Evolutionary conservation across 2,113 vertebrate species (phyloP).

Genomic region (Mobula birostris): DNA sequence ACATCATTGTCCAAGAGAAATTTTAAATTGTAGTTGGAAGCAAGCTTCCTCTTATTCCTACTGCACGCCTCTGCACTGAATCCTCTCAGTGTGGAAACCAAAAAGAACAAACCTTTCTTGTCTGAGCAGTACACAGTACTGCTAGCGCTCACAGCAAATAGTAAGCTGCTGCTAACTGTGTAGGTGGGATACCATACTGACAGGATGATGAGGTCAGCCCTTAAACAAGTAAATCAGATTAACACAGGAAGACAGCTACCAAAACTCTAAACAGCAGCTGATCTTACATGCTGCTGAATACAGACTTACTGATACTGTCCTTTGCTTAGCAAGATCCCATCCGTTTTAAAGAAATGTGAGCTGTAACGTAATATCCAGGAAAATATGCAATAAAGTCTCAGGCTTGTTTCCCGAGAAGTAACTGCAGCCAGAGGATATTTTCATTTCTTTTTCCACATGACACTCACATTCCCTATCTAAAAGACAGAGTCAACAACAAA

Average conservation of each 20-base stretch:
- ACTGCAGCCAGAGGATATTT: slow-evolving; percentile 9
- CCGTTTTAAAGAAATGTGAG: slow-evolving; percentile 43
- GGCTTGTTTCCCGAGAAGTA: slow-evolving; percentile 44
- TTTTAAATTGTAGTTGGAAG: slow-evolving; percentile 44
- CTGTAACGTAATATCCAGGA: slow-evolving; percentile 53
- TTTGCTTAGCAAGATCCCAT: slow-evolving; percentile 58
- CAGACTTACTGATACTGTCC: slow-evolving; percentile 50
- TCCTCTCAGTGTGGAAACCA: slow-evolving; percentile 40
- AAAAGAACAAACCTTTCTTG: slow-evolving; percentile 47
- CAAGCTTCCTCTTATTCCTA: slow-evolving; percentile 49
- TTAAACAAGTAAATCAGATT: slow-evolving; percentile 80
- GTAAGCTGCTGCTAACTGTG: slow-evolving; percentile 56
- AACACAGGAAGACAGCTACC: slow-evolving; percentile 62
- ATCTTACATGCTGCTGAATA: slow-evolving; percentile 45
- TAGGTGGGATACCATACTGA: slow-evolving; percentile 68
- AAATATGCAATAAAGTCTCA: slow-evolving; percentile 50
- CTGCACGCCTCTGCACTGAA: slow-evolving; percentile 49
- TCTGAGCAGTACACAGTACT: slow-evolving; percentile 42
- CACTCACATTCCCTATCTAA: slow-evolving; percentile 14
- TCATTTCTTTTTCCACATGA: slow-evolving; percentile 36
- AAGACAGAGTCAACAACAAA: slow-evolving; percentile 15
- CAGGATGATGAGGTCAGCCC: slow-evolving; percentile 85
- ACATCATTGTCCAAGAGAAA: slow-evolving; percentile 61
- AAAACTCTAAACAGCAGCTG: slow-evolving; percentile 56
- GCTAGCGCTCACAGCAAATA: slow-evolving; percentile 52